Conservation (phyloP, 2,797 vertebrate species). For the Cynodonichthys magdalenae region DNA sequence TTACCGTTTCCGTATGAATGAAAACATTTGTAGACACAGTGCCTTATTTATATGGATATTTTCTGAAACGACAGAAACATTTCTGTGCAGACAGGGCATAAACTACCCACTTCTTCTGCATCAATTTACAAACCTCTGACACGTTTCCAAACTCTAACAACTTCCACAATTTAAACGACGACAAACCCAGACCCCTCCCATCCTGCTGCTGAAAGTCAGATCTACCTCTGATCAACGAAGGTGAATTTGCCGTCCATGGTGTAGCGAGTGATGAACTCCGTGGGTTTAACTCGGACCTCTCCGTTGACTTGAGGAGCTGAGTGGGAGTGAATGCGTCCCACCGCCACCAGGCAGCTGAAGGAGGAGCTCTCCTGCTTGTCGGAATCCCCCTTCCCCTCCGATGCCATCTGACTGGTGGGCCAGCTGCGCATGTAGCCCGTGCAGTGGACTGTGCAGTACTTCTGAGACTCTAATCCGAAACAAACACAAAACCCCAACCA, state of each 20-base stretch:
- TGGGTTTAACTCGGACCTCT: slow-evolving; percentile 88
- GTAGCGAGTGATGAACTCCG: slow-evolving; percentile 92
- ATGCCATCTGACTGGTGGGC: slow-evolving; percentile 84
- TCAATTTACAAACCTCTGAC: too few relatives aligned
- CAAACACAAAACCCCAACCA: slow-evolving; percentile 5
- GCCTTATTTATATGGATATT: too few relatives aligned
- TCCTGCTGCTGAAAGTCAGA: not conserved
- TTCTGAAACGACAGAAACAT: too few relatives aligned
- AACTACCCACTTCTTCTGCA: too few relatives aligned
- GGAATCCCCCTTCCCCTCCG: slow-evolving; percentile 83
- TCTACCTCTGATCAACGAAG: slow-evolving; percentile 95
- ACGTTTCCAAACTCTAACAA: not conserved
- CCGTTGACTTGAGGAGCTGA: slow-evolving; percentile 81
- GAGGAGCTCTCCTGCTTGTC: slow-evolving; percentile 84
- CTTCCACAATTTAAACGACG: not conserved
- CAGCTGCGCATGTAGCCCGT: slow-evolving; percentile 95
- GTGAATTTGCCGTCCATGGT: slow-evolving; percentile 96
- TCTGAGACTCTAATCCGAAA: slow-evolving; percentile 84
- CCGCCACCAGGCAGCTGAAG: slow-evolving; percentile 92
- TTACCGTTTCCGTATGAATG: too few relatives aligned
- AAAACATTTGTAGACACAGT: too few relatives aligned
- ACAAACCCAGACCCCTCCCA: not conserved
- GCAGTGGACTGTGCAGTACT: slow-evolving; percentile 93
- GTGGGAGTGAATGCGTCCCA: slow-evolving; percentile 87
- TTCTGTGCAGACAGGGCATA: too few relatives aligned